A percentile compares a stretch with the other conserved stretches of the same genome.
These are phyloP conservation scores for Pseudochirops corinnae DNA, from an alignment of 2,797 vertebrate genomes.

Conservation along the genomic window DNA sequence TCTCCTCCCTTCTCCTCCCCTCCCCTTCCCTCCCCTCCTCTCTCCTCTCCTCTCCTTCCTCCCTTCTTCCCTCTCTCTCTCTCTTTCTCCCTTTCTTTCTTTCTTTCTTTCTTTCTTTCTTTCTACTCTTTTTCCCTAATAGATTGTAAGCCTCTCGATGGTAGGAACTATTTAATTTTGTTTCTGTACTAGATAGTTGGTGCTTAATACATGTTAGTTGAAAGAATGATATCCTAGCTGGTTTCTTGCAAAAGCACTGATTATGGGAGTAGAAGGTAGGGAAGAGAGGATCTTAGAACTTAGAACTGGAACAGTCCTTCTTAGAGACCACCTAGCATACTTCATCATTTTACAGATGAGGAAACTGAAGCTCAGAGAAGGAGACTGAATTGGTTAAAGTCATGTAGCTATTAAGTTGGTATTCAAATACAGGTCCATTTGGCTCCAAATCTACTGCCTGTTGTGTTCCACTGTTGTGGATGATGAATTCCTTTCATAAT, in stretches of 20 bases:
- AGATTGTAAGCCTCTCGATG: neutral
- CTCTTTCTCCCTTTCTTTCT: too few species aligned
- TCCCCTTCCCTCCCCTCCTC: too few species aligned
- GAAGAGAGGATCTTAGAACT: neutral
- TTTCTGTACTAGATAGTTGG: neutral
- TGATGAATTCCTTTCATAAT: neutral
- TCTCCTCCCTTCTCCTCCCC: too few species aligned
- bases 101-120: too few species aligned
- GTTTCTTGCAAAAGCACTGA: neutral
- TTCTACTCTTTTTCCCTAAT: neutral
- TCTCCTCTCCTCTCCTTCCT: too few species aligned
- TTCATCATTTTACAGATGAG: neutral
- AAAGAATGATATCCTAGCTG: neutral
- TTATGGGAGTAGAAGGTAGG: neutral
- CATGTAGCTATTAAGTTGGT: neutral
- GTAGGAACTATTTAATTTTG: neutral
- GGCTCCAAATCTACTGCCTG: neutral
- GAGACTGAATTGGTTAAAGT: neutral
- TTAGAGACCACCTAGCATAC: neutral
- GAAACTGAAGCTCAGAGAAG: neutral
- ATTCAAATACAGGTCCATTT: neutral
- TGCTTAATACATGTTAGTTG: neutral
- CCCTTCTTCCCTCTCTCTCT: too few species aligned
- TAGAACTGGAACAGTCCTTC: neutral
- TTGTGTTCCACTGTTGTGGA: neutral